Evolutionary conservation across 1,140 invertebrate genomes (phyloP), one percentile per base, ranked within the genome.

Genomic region (Metopolophium dirhodum): DNA sequence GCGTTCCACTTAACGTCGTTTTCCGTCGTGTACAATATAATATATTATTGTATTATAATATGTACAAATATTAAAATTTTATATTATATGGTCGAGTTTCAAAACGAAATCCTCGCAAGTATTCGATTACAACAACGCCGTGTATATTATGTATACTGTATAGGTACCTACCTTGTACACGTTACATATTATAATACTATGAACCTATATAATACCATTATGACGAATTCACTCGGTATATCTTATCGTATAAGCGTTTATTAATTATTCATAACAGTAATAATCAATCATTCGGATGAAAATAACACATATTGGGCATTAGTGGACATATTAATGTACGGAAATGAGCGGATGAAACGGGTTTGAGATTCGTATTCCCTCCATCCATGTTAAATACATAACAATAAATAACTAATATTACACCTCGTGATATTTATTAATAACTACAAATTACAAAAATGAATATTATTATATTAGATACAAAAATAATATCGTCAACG

Each of bases 321-420:
- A 77, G 61, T 77, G n/a, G 30, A 68, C 30, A 30, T n/a, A 68
- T n/a, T 77, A n/a, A n/a, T 68, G 30, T 30, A 68, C 61, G 9
- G 61, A 68, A 68, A 68, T 68, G 61, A 68, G 9, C 11, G 61
- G 61, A 77, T 77, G 61, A 77, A 77, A 77, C 61, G 30, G 30
- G 61, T 77, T 77, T 77, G 61, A 77, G 61, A 77, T n/a, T 77
- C 61, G 61, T 77, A 77, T 77, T 77, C 61, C 14, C n/a, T 77
- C 4, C 2, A n/a, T 77, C 14, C 1, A 35, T 18, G n/a, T n/a
- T 77, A 77, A n/a, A 77, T 18, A n/a, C 30, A 77, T 18, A n/a
- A 68, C n/a, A 68, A n/a, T 18, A 18, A n/a, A n/a, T 68, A 68
- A 68, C 14, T n/a, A 68, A n/a, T n/a, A n/a, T 68, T 68, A n/a